Base-by-base conservation (phyloP, 2,797 vertebrate species). In the Lateolabrax maculatus region DNA sequence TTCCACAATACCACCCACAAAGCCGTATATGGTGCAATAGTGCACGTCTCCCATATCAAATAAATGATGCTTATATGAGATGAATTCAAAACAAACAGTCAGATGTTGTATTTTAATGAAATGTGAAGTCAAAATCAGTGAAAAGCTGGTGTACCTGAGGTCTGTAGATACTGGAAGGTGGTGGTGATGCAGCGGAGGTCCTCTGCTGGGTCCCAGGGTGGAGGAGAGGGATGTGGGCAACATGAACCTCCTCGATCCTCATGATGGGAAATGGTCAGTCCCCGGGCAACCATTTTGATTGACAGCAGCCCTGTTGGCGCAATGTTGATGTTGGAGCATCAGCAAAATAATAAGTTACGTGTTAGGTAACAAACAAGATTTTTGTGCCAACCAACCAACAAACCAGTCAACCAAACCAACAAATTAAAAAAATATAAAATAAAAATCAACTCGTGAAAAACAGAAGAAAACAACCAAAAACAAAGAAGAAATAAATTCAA, bases 141-240 rank as follows among this genome's bases (percentile, higher is more conserved):
- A 31, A 29, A 6, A 29, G 58, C 21, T 53, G 67, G 56, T 37
- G 23, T 95, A 98, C 97, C 97, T 84, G 98, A 98, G 84, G 95
- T 95, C 46, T 97, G 95, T 52, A 98, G 95, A 43, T 98, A 96
- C 77, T 96, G 96, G 92, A 98, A 97, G 61, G 96, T 97, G 79
- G 95, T 95, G 70, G 96, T 95, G 89, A 99, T 97, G 89, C 96
- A 97, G 36, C 93, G 84, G 29, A 97, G 92, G 58, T 98, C 97
- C 36, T 97, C 95, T 63, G 96, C 95, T 0, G 96, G 96, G 84
- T 97, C 95, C 87, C 96, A 94, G 2, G 88, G 78, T 84, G 90
- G 56, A 90, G 87, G 39, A 39, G 62, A 66, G 11, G 73, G 79
- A 27, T 53, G 70, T 15, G 70, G 67, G 52, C 39, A 79, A 76